Evolutionary conservation across 2,797 vertebrate genomes (phyloP), one percentile per base, ranked within the genome.

Genomic region (Siniperca undulata): DNA sequence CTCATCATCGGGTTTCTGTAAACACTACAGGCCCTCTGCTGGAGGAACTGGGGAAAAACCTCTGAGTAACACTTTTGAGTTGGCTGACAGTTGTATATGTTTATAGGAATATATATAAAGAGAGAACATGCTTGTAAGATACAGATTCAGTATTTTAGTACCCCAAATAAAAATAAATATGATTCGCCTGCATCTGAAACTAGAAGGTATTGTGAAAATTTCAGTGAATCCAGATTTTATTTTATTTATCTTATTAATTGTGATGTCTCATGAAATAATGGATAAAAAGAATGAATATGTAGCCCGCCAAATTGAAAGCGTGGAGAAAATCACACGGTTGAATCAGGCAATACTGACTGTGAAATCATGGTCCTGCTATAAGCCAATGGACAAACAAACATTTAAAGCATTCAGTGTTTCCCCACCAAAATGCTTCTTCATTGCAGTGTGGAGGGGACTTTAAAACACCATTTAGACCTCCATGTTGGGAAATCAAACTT

Each of bases 11-110:
- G 5, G 6, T 34, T 34, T 27, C 16, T 56, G 59, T 70, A 66
- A 82, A 80, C 50, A 42, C 42, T 11, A 2, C 56, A 19, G 4
- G 84, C 70, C 89, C 82, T 44, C 90, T 90, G 74, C 71, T 86
- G 14, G 66, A 81, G 6, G 17, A 77, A 17, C 17, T 2, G 50
- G 5, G 24, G 9, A 74, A 56, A 36, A 36, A 7, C 36, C 36
- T 5, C 24, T 22, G 27, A 4, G 11, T 42, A 68, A 46, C 2
- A 11, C 14, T 10, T 46, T 66, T 27, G 42, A 46, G n/a, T 46
- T 27, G 42, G n/a, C 9, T 66, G 50, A 52, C 12, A 40, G 2
- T 52, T 16, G 16, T 11, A 55, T n/a, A 16, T 11, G 27, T 69
- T 20, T 68, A 66, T 48, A 46, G 38, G 40, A 67, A 53, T n/a